phyloP scores from a whole-genome alignment of 2,113 vertebrate genomes.

The Nipponia nippon region DNA sequence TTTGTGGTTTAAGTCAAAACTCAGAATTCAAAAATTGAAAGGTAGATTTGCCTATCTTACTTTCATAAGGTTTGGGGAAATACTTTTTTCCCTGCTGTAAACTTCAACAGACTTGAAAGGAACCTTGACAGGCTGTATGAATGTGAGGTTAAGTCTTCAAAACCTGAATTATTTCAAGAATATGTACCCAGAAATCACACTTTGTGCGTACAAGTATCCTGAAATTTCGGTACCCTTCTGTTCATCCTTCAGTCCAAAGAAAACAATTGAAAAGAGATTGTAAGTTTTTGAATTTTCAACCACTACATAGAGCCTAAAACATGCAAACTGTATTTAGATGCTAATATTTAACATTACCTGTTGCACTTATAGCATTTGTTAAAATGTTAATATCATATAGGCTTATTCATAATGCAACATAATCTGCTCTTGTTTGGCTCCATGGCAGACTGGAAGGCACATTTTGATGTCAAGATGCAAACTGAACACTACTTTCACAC shows the following conservation, averaged over 20 bases:
- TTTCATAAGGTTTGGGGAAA: background rate
- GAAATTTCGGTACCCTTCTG: background rate
- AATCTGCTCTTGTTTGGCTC: background rate
- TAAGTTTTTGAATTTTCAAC: background rate
- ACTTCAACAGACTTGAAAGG: background rate
- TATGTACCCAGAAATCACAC: background rate
- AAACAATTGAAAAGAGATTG: background rate
- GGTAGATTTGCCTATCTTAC: background rate
- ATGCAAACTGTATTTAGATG: background rate
- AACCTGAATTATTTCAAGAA: background rate
- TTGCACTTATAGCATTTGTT: background rate
- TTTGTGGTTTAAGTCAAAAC: conserved; percentile 3
- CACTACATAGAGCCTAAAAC: background rate
- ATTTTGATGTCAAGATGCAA: background rate
- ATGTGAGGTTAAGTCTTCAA: background rate
- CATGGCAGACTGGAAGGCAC: background rate
- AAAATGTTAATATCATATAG: background rate
- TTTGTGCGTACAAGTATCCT: background rate
- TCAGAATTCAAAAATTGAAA: background rate
- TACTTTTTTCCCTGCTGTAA: background rate
- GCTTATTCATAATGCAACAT: background rate
- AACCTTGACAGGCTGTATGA: background rate
- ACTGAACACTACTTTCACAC: background rate
- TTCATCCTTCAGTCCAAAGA: background rate
- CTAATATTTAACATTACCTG: background rate